These are phyloP conservation scores for Protobothrops flavoviridis DNA, from an alignment of 2,113 vertebrate genomes.

Conservation along the genomic window DNA sequence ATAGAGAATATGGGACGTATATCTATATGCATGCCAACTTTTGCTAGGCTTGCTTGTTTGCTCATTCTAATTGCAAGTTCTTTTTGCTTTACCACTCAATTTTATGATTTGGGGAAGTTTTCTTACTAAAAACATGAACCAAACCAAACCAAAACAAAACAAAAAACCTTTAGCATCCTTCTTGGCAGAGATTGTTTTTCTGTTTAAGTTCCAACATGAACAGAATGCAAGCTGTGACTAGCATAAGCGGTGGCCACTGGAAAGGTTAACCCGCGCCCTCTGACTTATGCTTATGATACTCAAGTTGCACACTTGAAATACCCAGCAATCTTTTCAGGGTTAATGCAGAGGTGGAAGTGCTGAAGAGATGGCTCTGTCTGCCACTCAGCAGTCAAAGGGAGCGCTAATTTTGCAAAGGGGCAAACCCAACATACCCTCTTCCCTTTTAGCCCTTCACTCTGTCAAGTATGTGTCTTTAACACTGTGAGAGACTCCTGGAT, in stretches of 20 bases:
- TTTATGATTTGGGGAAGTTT: neutral
- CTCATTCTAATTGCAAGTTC: neutral
- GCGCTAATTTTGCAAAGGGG: neutral
- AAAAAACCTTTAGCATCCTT: neutral
- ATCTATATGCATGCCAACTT: neutral
- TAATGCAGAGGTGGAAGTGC: neutral
- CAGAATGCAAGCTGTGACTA: neutral
- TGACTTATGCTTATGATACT: neutral
- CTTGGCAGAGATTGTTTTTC: too few species aligned
- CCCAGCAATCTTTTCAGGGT: neutral
- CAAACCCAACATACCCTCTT: neutral
- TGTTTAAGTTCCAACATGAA: neutral
- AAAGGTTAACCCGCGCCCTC: neutral
- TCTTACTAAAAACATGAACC: neutral
- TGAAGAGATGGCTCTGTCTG: neutral
- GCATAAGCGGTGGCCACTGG: neutral
- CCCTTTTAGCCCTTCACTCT: neutral
- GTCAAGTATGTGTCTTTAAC: conserved; percentile 5
- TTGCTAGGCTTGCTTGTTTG: neutral
- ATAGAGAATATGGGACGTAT: neutral
- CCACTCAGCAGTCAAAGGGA: neutral
- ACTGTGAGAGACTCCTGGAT: neutral
- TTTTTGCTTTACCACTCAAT: neutral
- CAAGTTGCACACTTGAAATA: neutral
- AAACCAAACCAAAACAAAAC: neutral